These are phyloP conservation scores for Hypomecis punctinalis DNA, from an alignment of 2,888 invertebrate genomes.

Conservation along the genomic window DNA sequence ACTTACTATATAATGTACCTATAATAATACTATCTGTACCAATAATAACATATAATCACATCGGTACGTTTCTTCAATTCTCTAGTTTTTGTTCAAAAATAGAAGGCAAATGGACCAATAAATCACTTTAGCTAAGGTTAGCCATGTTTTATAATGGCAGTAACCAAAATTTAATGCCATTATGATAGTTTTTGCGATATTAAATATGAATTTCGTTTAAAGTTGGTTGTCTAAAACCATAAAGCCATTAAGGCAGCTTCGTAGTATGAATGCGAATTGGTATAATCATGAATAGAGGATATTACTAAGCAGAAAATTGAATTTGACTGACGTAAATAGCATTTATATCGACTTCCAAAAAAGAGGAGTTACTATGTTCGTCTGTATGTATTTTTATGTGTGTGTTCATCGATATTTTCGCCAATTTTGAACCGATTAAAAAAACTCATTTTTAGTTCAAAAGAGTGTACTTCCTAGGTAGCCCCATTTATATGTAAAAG, in stretches of 20 bases:
- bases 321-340: not conserved
- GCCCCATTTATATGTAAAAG: too few species aligned
- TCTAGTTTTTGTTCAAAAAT: slow-evolving; percentile 20
- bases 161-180: slow-evolving; percentile 34
- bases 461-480: too few species aligned
- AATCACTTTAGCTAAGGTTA: slow-evolving; percentile 34
- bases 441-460: too few species aligned
- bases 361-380: too few species aligned
- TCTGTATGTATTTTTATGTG: too few species aligned
- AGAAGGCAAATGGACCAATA: slow-evolving; percentile 33
- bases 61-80: slow-evolving; percentile 19
- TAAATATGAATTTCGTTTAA: slow-evolving; percentile 52
- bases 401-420: too few species aligned
- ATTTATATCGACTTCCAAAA: too few species aligned
- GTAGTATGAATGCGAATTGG: slow-evolving; percentile 21
- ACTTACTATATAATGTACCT: slow-evolving; percentile 40
- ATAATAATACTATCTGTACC: slow-evolving; percentile 29
- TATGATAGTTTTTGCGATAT: slow-evolving; percentile 54
- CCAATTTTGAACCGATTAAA: too few species aligned
- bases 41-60: slow-evolving; percentile 43
- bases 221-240: slow-evolving; percentile 21
- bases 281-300: slow-evolving; percentile 15
- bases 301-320: slow-evolving; percentile 10
- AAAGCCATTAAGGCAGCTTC: slow-evolving; percentile 31
- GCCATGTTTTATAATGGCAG: slow-evolving; percentile 32